These are phyloP conservation scores for Nysson spinosus DNA, from an alignment of 2,888 invertebrate species.

Conservation along the genomic window DNA sequence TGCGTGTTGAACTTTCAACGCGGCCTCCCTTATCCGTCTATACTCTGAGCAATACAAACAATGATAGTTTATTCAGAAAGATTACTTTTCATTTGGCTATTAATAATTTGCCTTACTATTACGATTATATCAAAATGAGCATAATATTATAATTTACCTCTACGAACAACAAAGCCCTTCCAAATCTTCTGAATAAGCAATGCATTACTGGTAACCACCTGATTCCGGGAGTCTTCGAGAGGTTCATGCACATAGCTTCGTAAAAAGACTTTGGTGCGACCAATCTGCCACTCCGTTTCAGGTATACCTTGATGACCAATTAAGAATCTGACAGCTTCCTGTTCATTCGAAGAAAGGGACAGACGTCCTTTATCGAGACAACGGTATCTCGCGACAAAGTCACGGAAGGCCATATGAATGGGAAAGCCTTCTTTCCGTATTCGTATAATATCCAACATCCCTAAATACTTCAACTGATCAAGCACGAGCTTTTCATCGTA, in stretches of 20 bases:
- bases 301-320: slow-evolving; percentile 84
- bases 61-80: no score
- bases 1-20: slow-evolving; percentile 88
- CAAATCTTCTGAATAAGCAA: slow-evolving; percentile 87
- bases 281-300: slow-evolving; percentile 91
- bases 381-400: slow-evolving; percentile 87
- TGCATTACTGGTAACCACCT: slow-evolving; percentile 84
- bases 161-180: slow-evolving; percentile 83
- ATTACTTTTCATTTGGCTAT: background rate
- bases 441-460: slow-evolving; percentile 95
- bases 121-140: background rate
- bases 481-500: slow-evolving; percentile 89
- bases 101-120: background rate
- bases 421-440: slow-evolving; percentile 94
- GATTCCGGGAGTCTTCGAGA: slow-evolving; percentile 87
- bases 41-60: no score
- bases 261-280: slow-evolving; percentile 91
- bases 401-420: slow-evolving; percentile 87
- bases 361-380: slow-evolving; percentile 80
- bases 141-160: slow-evolving; percentile 72
- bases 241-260: slow-evolving; percentile 90
- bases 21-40: slow-evolving; percentile 82
- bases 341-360: slow-evolving; percentile 71
- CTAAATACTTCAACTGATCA: slow-evolving; percentile 92
- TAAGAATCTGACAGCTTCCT: slow-evolving; percentile 78